A percentile compares a stretch with the other conserved stretches of the same genome.
phyloP scores from a whole-genome alignment of 2,888 invertebrate genomes.

The Lasiommata megera region DNA sequence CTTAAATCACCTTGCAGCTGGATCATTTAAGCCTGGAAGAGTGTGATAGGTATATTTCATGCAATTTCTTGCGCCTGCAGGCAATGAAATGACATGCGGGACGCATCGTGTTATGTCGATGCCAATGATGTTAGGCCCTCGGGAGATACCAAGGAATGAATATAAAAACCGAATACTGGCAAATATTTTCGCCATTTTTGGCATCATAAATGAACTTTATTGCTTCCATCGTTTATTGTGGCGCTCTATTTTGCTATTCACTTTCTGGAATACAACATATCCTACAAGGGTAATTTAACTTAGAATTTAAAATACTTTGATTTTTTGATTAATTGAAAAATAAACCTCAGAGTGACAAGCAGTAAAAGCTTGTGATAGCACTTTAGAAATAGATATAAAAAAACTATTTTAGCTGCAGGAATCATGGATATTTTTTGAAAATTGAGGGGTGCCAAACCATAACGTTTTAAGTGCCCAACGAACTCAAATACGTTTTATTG shows the following conservation, averaged over 20 bases:
- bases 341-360: too few species aligned
- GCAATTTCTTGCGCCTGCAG: constrained; percentile 74
- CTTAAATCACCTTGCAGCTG: constrained; percentile 9
- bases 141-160: constrained; percentile 46
- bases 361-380: too few species aligned
- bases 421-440: too few species aligned
- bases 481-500: too few species aligned
- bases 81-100: constrained; percentile 69
- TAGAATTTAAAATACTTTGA: too few species aligned
- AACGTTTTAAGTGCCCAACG: too few species aligned
- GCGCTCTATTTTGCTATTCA: neutral
- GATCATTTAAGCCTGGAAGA: constrained; percentile 44
- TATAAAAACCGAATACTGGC: constrained; percentile 37
- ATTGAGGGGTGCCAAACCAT: too few species aligned
- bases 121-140: constrained; percentile 57
- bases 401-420: too few species aligned
- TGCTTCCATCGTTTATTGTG: neutral
- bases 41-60: constrained; percentile 62
- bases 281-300: neutral
- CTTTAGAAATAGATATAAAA: too few species aligned
- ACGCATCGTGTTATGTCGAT: constrained; percentile 60
- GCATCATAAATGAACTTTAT: constrained; percentile 13
- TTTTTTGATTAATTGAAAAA: too few species aligned
- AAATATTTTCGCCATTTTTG: constrained; percentile 19
- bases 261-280: neutral